Percentiles rank a stretch among this genome's conserved stretches.
Conservation (phyloP, 2,888 invertebrate genomes). For the Embidobia sp. region DNA sequence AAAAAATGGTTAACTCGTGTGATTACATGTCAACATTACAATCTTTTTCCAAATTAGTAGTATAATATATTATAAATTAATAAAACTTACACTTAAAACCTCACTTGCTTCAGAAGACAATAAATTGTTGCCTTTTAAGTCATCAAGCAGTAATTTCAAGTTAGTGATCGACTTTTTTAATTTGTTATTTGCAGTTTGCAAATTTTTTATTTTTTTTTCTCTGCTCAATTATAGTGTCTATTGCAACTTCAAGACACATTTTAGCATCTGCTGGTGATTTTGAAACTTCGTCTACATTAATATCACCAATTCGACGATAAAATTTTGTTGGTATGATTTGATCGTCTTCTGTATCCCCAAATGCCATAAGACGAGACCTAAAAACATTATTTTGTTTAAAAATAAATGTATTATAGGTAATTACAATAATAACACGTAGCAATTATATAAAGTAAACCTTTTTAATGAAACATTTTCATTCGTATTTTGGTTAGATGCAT, state of each 20-base stretch:
- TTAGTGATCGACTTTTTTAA: not conserved
- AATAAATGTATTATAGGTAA: too few relatives aligned
- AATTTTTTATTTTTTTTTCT: not conserved
- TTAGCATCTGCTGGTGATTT: slow-evolving; percentile 7
- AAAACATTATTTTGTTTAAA: not conserved
- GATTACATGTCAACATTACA: too few relatives aligned
- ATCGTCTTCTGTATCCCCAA: not conserved
- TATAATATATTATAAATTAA: too few relatives aligned
- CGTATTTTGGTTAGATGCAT: too few relatives aligned
- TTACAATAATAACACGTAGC: too few relatives aligned
- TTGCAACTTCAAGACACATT: slow-evolving; percentile 8
- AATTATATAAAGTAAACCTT: too few relatives aligned
- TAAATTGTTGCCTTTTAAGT: not conserved
- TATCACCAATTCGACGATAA: not conserved
- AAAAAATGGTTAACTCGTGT: too few relatives aligned
- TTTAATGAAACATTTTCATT: too few relatives aligned
- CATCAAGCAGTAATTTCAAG: not conserved
- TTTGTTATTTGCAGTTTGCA: slow-evolving; percentile 6
- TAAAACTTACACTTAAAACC: not conserved
- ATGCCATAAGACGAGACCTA: not conserved
- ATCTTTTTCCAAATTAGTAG: too few relatives aligned
- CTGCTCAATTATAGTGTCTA: slow-evolving; percentile 4
- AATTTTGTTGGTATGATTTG: not conserved
- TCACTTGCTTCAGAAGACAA: slow-evolving; percentile 2
- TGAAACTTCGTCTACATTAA: slow-evolving; percentile 7